Percentiles rank a stretch among this genome's conserved stretches.
phyloP scores from a whole-genome alignment of 2,797 vertebrate genomes.

The Bradypodion ventrale region DNA sequence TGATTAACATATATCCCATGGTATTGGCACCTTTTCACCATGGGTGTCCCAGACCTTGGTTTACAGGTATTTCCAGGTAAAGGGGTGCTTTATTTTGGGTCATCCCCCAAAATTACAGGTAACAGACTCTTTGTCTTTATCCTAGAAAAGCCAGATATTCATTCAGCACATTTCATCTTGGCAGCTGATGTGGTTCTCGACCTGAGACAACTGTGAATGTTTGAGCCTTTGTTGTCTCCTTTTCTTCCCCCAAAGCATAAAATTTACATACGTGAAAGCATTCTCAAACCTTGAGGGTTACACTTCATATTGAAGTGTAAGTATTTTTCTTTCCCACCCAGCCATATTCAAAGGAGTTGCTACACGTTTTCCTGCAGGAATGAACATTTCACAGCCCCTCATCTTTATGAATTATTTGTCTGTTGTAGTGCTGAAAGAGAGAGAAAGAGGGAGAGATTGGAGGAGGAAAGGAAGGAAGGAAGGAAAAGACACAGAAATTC shows the following conservation, averaged over 20 bases:
- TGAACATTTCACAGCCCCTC: slow-evolving; percentile 8
- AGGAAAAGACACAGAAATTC: neutral
- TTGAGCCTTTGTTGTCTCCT: neutral
- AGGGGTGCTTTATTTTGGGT: too few species aligned
- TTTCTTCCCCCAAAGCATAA: neutral
- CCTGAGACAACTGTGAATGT: neutral
- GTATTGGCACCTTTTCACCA: too few species aligned
- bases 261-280: neutral
- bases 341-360: slow-evolving; percentile 17
- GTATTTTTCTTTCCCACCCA: neutral
- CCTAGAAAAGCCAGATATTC: neutral
- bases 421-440: neutral
- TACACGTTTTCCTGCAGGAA: neutral
- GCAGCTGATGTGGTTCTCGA: neutral
- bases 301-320: fast-evolving
- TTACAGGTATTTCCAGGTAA: too few species aligned
- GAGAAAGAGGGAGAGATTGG: neutral
- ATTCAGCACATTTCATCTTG: neutral
- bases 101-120: too few species aligned
- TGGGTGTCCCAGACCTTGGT: too few species aligned
- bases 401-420: slow-evolving; percentile 11
- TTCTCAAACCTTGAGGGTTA: fast-evolving
- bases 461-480: neutral
- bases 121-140: too few species aligned
- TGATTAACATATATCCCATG: too few species aligned